Evolutionary conservation across 2,113 vertebrate species (phyloP), one percentile per base, ranked within the genome.

Genomic region (Pachycephala philippinensis): DNA sequence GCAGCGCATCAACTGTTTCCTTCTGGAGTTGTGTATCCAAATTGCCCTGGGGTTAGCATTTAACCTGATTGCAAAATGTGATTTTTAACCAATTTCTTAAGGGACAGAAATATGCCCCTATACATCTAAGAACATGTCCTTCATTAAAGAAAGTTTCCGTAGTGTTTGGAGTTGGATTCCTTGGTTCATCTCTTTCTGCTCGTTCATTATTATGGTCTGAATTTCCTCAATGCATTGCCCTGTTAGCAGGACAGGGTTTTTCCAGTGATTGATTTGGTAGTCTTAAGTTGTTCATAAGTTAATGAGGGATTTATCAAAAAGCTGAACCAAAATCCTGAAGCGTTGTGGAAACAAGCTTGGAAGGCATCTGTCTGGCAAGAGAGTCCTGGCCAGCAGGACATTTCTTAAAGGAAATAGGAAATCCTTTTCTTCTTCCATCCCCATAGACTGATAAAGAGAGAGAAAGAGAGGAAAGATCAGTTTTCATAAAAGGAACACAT

Each of bases 31-130:
- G 37, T n/a, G 33, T 52, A 54, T 94, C 50, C 70, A 79, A 69
- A 77, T 77, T 91, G 21, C 87, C 84, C 91, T 47, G 53, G 26
- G 44, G 84, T 87, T 95, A 91, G 65, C 2, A 3, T 91, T 93
- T 94, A 93, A 85, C 92, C 90, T 87, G 78, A 72, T 77, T 94
- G 63, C 33, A 37, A 94, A 86, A 24, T 77, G 59, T 60, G 71
- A 54, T 86, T 74, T 90, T 19, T 70, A 15, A 63, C 56, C 31
- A 22, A 31, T 57, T 84, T 74, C 79, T 74, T 68, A 77, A 93
- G 65, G 52, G 31, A 35, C 22, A 56, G 40, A 90, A 70, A 42
- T 33, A 6, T 71, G 28, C 7, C 5, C 17, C 72, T 52, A 2
- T 24, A 8, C 42, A 22, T 77, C 22, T 63, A 52, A 66, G 49